A percentile compares a stretch with the other conserved stretches of the same genome.
Conservation (phyloP, 2,113 vertebrate genomes). For the Taxidea taxus region DNA sequence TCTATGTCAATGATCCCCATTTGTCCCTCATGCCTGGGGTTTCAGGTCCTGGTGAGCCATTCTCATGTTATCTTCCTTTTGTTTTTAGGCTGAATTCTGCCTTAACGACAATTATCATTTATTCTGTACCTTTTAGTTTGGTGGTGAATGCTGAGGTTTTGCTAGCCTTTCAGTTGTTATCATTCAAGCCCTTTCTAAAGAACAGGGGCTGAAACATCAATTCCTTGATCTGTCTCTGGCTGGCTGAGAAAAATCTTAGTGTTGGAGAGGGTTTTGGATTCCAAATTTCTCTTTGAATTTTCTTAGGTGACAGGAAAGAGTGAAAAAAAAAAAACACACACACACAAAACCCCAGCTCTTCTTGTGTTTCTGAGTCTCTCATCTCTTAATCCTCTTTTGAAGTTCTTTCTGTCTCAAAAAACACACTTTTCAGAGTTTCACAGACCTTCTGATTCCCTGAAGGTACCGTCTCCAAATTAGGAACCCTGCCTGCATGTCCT, state of each 20-base stretch:
- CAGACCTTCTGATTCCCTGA: not conserved
- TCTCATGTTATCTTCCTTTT: constrained; percentile 45
- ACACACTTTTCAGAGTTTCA: not conserved
- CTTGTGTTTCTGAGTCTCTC: not conserved
- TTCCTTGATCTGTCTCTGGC: not conserved
- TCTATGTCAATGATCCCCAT: not conserved
- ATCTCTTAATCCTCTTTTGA: constrained; percentile 1
- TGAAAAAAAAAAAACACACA: not conserved
- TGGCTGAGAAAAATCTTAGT: not conserved
- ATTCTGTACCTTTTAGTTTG: not conserved
- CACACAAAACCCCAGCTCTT: not conserved
- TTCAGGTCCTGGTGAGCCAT: constrained; percentile 47
- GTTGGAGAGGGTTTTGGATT: not conserved
- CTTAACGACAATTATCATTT: not conserved
- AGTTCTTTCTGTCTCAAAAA: not conserved
- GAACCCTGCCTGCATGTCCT: not conserved
- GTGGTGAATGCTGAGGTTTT: not conserved
- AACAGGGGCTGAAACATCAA: not conserved
- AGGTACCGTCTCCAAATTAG: not conserved
- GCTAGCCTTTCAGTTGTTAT: not conserved
- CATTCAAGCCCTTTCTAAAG: not conserved
- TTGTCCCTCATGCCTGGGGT: not conserved
- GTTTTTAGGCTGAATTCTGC: not conserved
- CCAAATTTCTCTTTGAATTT: constrained; percentile 5
- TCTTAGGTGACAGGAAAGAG: not conserved